These are phyloP conservation scores for Pseudomugil gertrudae DNA, from an alignment of 2,797 vertebrate genomes.

Conservation along the genomic window DNA sequence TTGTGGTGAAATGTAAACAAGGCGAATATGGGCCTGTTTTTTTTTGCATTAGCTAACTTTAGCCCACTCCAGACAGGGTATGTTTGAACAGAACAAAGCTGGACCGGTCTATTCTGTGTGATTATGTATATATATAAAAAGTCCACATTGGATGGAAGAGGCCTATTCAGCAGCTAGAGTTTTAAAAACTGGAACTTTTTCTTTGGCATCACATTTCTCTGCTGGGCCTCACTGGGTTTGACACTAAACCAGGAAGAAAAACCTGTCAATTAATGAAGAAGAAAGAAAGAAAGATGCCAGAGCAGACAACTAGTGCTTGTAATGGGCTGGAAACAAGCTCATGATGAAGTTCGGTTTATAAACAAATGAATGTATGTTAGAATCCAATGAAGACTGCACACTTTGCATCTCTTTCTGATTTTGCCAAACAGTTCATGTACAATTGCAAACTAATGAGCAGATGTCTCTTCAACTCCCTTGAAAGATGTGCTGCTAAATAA, in stretches of 20 bases:
- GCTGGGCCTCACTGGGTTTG: slow-evolving; percentile 1
- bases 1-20: slow-evolving; percentile 62
- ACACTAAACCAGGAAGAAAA: slow-evolving; percentile 17
- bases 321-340: not conserved
- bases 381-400: not conserved
- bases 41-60: slow-evolving; percentile 69
- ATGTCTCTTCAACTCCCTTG: slow-evolving; percentile 20
- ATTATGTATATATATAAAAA: slow-evolving; percentile 37
- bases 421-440: not conserved
- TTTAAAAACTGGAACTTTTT: slow-evolving; percentile 25
- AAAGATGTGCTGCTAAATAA: not conserved
- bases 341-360: not conserved
- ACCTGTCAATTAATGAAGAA: slow-evolving; percentile 10
- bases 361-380: not conserved
- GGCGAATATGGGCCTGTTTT: slow-evolving; percentile 57
- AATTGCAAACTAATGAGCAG: slow-evolving; percentile 16
- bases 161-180: slow-evolving; percentile 3
- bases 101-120: slow-evolving; percentile 43
- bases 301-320: not conserved
- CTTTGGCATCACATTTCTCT: slow-evolving; percentile 9
- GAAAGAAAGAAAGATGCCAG: not conserved
- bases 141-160: slow-evolving; percentile 26
- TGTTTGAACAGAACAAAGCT: slow-evolving; percentile 60
- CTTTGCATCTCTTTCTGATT: slow-evolving; percentile 3
- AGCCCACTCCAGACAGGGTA: slow-evolving; percentile 38